Base-by-base conservation (phyloP, 2,797 vertebrate genomes). In the Cryptoblepharus egeriae region DNA sequence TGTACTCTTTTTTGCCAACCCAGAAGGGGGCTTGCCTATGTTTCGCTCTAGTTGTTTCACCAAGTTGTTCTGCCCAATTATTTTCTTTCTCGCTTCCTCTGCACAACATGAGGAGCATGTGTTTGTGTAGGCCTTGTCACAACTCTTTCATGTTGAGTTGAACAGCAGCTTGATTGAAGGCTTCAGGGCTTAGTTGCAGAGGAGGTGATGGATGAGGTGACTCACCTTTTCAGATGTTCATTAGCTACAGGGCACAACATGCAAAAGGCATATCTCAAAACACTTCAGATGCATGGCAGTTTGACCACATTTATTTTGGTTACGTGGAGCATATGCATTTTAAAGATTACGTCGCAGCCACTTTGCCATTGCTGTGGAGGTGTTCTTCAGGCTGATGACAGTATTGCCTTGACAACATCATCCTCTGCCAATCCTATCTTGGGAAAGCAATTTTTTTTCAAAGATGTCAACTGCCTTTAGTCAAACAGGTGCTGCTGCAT, bases 51-150 rank as follows among this genome's bases (percentile, higher is more conserved):
- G 69, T 49, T 24, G 28, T 7, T 10, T 4, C 42, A 67, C 28
- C 35, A 30, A 37, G 61, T 42, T 30, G 45, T 80, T 84, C 87
- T 91, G 86, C 74, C 39, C 82, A 82, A 60, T 89, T 87, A 52
- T 26, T 87, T 45, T 81, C 68, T 85, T 30, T 85, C 74, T 73
- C 58, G 87, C 88, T 58, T 58, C 20, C 61, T 49, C 28, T n/a
- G 18, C 32, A 22, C 49, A 73, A 42, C 79, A 88, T 69, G 49
- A 84, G 67, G 83, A 79, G 70, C 82, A 83, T 82, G 84, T 30
- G 71, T 80, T 82, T 81, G n/a, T 83, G 45, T 7, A 73, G 65
- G 1, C 75, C 28, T 81, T 91, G 88, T 89, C 90, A 92, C 85
- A 85, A 83, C 39, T 72, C 86, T 77, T 87, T 92, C 76, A 9